These are phyloP conservation scores for Verasper variegatus DNA, from an alignment of 2,113 vertebrate species.

Conservation along the genomic window DNA sequence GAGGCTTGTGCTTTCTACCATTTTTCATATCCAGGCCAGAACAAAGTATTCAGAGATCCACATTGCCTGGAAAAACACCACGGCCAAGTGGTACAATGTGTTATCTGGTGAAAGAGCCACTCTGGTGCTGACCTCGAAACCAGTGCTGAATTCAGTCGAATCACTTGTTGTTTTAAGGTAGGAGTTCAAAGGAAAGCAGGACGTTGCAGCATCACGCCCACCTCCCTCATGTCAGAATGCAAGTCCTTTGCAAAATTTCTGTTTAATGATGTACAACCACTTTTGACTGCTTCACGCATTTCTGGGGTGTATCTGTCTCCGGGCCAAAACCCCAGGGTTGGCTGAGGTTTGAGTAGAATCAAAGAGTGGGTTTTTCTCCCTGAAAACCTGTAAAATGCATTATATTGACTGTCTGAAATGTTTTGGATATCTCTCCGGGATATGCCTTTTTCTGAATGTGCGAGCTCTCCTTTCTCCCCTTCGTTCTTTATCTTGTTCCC, in stretches of 20 bases:
- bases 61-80: slow-evolving; percentile 33
- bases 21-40: slow-evolving; percentile 43
- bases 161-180: slow-evolving; percentile 45
- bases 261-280: slow-evolving; percentile 59
- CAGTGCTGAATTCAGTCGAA: slow-evolving; percentile 34
- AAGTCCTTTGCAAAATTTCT: slow-evolving; percentile 55
- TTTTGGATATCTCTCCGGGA: slow-evolving; percentile 57
- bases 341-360: slow-evolving; percentile 52
- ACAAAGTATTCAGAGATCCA: slow-evolving; percentile 46
- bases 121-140: slow-evolving; percentile 32
- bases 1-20: slow-evolving; percentile 37
- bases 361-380: slow-evolving; percentile 39
- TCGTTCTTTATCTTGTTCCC: slow-evolving; percentile 19
- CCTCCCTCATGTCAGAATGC: slow-evolving; percentile 39
- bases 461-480: slow-evolving; percentile 16
- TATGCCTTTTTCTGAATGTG: slow-evolving; percentile 34
- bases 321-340: slow-evolving; percentile 36
- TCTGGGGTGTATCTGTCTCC: slow-evolving; percentile 29
- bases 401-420: slow-evolving; percentile 44
- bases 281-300: slow-evolving; percentile 42
- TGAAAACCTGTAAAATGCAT: slow-evolving; percentile 48
- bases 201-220: slow-evolving; percentile 48
- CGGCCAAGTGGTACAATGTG: slow-evolving; percentile 20
- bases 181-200: slow-evolving; percentile 70
- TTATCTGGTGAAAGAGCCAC: background rate